Evolutionary conservation across 2,797 vertebrate genomes (phyloP).

Genomic region (Gymnocypris eckloni): DNA sequence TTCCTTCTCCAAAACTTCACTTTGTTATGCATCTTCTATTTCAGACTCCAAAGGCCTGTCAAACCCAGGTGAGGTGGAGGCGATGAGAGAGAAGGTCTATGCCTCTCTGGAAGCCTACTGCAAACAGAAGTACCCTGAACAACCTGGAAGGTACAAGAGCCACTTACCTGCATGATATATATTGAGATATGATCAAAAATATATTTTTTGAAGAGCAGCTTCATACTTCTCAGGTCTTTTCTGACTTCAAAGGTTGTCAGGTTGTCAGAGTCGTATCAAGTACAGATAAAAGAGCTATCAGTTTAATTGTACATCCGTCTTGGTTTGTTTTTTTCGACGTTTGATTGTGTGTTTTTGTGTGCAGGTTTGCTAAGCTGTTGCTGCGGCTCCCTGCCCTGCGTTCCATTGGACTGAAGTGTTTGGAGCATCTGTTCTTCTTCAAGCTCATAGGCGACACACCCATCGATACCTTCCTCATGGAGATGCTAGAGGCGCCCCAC

Average conservation of each 20-base stretch:
- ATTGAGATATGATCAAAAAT: not conserved
- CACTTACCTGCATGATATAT: not conserved
- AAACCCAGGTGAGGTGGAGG: conserved; percentile 94
- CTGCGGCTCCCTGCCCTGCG: conserved; percentile 94
- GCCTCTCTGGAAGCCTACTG: conserved; percentile 97
- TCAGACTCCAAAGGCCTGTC: conserved; percentile 97
- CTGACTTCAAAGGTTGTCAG: conserved; percentile 3
- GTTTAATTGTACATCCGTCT: conserved; percentile 9
- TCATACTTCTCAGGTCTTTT: not conserved
- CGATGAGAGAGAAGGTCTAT: conserved; percentile 96
- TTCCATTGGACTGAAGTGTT: conserved; percentile 97
- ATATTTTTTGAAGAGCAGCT: not conserved
- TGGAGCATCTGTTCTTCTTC: conserved; percentile 99
- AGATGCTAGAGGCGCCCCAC: conserved; percentile 98
- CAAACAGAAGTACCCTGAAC: conserved; percentile 99
- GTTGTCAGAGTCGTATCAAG: not conserved
- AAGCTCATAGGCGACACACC: conserved; percentile 99
- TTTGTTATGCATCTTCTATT: conserved; percentile 18
- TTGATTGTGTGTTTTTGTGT: conserved; percentile 10
- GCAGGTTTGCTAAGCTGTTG: conserved; percentile 95
- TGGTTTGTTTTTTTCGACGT: not conserved
- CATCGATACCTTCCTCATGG: conserved; percentile 99
- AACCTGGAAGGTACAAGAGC: conserved; percentile 91
- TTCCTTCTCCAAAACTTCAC: conserved; percentile 17
- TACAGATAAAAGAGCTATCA: conserved; percentile 1